These are phyloP conservation scores for Gallinago undulata DNA, from an alignment of 2,113 vertebrate species.

Conservation along the genomic window DNA sequence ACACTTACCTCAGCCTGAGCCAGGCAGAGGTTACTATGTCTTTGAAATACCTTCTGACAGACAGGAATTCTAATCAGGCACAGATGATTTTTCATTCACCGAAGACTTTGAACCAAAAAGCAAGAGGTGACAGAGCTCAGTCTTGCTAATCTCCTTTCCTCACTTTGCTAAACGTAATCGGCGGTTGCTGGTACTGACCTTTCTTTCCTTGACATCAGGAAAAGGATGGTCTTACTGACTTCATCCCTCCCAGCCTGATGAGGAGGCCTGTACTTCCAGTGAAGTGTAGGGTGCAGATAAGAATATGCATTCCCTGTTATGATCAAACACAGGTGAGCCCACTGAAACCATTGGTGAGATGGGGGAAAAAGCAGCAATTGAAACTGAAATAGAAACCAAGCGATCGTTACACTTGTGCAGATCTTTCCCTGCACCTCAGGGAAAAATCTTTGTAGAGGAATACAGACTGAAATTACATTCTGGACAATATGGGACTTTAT, in stretches of 20 bases:
- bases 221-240: neutral
- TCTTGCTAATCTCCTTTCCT: constrained; percentile 7
- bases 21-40: neutral
- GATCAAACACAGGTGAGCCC: neutral
- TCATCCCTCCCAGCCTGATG: neutral
- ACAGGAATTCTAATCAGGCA: constrained; percentile 14
- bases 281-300: neutral
- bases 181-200: neutral
- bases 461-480: neutral
- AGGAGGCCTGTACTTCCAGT: neutral
- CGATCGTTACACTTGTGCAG: neutral
- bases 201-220: neutral
- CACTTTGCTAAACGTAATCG: neutral
- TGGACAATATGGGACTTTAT: neutral
- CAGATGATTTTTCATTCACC: constrained; percentile 31
- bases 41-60: constrained; percentile 18
- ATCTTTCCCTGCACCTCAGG: neutral
- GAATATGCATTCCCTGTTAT: neutral
- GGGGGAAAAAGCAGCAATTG: neutral
- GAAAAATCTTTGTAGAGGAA: neutral
- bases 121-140: neutral
- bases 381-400: neutral
- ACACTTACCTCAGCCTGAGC: neutral
- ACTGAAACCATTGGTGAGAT: neutral
- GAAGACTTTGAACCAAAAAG: neutral